Conservation (phyloP, 2,113 vertebrate genomes). For the Oxyruncus cristatus region DNA sequence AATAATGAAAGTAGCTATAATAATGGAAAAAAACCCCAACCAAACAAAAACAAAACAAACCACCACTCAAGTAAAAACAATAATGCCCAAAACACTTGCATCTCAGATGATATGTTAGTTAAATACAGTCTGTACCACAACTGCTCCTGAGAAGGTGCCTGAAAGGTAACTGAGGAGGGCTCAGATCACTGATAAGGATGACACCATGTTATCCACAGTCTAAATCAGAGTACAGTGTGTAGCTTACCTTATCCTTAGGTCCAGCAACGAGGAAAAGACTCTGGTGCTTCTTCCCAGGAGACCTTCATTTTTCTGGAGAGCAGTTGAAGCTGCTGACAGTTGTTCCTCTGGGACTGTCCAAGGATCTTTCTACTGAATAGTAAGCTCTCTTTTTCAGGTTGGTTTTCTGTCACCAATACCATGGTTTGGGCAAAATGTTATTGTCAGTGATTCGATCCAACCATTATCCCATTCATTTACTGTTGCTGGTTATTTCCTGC, state of each 20-base stretch:
- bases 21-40: neutral
- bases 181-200: neutral
- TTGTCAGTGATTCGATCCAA: neutral
- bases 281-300: neutral
- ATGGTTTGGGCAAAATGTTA: neutral
- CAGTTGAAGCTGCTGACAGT: neutral
- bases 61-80: neutral
- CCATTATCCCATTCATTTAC: neutral
- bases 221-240: neutral
- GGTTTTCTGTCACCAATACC: neutral
- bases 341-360: neutral
- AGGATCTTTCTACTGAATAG: neutral
- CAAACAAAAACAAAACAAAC: neutral
- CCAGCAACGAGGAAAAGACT: neutral
- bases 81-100: neutral
- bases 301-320: accelerated
- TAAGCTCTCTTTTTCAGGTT: neutral
- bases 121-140: neutral
- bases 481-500: neutral
- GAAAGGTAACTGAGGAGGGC: neutral
- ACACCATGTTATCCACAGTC: neutral
- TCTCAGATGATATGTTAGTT: neutral
- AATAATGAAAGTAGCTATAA: neutral
- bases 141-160: neutral
- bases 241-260: neutral